Evolutionary conservation across 2,888 invertebrate species (phyloP), one percentile per base, ranked within the genome.

Genomic region (Hyposoter didymator): DNA sequence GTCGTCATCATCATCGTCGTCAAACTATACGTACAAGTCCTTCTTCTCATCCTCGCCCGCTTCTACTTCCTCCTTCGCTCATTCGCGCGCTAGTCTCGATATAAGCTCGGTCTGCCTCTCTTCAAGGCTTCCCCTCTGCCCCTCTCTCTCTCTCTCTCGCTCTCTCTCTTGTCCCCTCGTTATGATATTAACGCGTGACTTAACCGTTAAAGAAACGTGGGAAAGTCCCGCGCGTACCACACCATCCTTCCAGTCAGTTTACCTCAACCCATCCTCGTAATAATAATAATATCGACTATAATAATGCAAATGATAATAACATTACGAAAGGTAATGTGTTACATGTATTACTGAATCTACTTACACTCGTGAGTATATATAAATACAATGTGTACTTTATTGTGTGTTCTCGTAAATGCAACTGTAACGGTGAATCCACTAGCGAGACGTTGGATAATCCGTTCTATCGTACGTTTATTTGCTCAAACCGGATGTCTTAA

Each of bases 181-280:
- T 85, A 83, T 85, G 79, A 85, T 83, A 85, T 85, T 85, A 85
- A 85, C 85, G 85, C 85, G 85, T 85, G 85, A 85, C 82, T 85
- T 85, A 85, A 85, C 85, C 85, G 85, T 85, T 85, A 80, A 85
- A 85, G 85, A 83, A 83, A 85, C 85, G 85, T 85, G 85, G 85
- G 85, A 85, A 85, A 85, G 76, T 83, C 85, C 74, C 82, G 74
- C 82, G 74, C 75, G 52, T 74, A 28, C 80, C 72, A 73, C 64
- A 55, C 75, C 82, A 67, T 79, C 47, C 78, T 79, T 22, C 64
- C 43, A 85, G 79, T 84, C 80, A 78, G 67, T 81, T 81, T 81
- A 69, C 81, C 62, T 66, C 75, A 72, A 79, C 85, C 76, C 82
- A 85, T 82, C 82, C 82, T 72, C 79, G 72, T 72, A 78, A 82